phyloP scores from a whole-genome alignment of 2,888 invertebrate species.

The Cataglyphis livida region DNA sequence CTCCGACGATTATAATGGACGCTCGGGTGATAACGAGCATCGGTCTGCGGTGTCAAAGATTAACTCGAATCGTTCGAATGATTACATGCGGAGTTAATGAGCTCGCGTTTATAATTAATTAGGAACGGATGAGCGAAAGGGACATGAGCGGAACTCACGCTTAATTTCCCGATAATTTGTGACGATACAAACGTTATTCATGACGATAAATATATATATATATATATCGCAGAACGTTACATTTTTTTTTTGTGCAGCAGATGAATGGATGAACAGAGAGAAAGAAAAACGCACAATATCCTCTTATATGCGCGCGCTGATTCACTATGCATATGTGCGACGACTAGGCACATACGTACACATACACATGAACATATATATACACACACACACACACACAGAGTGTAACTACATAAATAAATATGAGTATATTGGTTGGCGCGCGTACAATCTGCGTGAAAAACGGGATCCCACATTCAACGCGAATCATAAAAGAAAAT shows the following conservation, averaged over 20 bases:
- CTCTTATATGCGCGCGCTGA: conserved; percentile 66
- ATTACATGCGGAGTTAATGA: conserved; percentile 37
- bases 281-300: conserved; percentile 66
- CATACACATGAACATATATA: background rate
- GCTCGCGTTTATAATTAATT: conserved; percentile 46
- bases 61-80: conserved; percentile 35
- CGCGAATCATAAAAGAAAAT: conserved; percentile 19
- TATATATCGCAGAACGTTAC: background rate
- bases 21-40: conserved; percentile 19
- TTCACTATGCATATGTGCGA: conserved; percentile 69
- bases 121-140: conserved; percentile 10
- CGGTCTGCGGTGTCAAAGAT: conserved; percentile 39
- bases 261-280: conserved; percentile 71
- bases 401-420: conserved; percentile 68
- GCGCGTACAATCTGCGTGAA: conserved; percentile 1
- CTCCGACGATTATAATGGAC: conserved; percentile 10
- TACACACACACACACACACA: conserved; percentile 51
- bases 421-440: conserved; percentile 66
- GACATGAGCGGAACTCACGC: background rate
- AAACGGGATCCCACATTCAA: conserved; percentile 28
- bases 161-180: conserved; percentile 63
- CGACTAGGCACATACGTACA: conserved; percentile 11
- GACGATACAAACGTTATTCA: conserved; percentile 52
- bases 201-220: background rate
- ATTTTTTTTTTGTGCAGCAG: conserved; percentile 58